phyloP scores from a whole-genome alignment of 2,797 vertebrate species.

The Malacoraja senta region DNA sequence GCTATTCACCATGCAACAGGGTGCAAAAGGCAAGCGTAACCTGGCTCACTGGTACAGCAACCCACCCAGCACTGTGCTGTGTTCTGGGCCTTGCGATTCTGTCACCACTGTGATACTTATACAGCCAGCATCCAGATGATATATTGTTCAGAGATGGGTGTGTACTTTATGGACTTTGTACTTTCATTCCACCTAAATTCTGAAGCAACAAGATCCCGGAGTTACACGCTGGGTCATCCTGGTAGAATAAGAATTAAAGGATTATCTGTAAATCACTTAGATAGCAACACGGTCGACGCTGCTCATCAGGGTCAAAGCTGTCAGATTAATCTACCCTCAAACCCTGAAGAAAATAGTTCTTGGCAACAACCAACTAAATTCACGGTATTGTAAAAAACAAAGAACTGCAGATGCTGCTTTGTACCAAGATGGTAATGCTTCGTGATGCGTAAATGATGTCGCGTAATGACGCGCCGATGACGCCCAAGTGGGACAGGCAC shows the following conservation, averaged over 20 bases:
- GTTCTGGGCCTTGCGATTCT: not conserved
- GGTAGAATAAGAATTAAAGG: not conserved
- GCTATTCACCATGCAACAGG: no score
- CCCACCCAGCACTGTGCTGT: not conserved
- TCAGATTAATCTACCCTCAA: not conserved
- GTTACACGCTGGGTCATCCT: slow-evolving; percentile 17
- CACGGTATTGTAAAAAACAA: no score
- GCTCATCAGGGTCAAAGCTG: not conserved
- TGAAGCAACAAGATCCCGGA: not conserved
- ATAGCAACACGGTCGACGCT: not conserved
- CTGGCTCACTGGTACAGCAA: no score
- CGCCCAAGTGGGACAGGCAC: no score
- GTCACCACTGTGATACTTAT: not conserved
- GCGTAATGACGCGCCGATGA: no score
- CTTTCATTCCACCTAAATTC: not conserved
- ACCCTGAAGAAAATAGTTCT: not conserved
- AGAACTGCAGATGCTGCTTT: no score
- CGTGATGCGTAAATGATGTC: no score
- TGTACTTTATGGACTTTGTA: not conserved
- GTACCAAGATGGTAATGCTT: no score
- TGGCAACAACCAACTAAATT: not conserved
- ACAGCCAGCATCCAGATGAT: not conserved
- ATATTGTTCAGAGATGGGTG: not conserved
- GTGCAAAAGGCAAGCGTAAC: no score
- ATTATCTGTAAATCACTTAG: not conserved